These are phyloP conservation scores for Microcebus ravelobensis DNA, from an alignment of 2,113 vertebrate species.

Conservation along the genomic window DNA sequence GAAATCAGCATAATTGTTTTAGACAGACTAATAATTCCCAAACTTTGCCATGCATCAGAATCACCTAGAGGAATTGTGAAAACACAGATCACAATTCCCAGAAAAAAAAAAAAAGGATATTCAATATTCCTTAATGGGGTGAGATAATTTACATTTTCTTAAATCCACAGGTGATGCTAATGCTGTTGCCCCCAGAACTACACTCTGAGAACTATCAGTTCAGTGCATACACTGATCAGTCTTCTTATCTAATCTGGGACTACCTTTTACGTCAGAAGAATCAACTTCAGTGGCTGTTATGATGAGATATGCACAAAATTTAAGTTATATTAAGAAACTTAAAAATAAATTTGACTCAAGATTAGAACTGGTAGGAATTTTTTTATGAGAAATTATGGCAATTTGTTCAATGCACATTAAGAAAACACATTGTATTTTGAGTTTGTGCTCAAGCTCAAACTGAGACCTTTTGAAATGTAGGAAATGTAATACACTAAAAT, in stretches of 20 bases:
- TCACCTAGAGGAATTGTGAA: background rate
- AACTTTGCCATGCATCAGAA: background rate
- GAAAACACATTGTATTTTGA: background rate
- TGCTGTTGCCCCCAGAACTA: background rate
- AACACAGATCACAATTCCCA: background rate
- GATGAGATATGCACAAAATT: background rate
- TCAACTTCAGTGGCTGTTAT: background rate
- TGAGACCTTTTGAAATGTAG: background rate
- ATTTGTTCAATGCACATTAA: background rate
- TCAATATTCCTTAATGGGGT: background rate
- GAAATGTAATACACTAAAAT: background rate
- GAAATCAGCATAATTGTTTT: background rate
- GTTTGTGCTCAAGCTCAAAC: background rate
- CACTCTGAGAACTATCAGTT: background rate
- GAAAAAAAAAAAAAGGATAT: background rate
- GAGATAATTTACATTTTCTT: background rate
- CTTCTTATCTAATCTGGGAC: background rate
- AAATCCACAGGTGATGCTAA: background rate
- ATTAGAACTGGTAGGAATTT: background rate
- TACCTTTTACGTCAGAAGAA: background rate
- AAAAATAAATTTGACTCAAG: background rate
- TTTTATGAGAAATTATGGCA: background rate
- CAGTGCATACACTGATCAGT: background rate
- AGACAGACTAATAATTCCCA: background rate
- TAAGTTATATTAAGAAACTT: constrained; percentile 3